Base-by-base conservation (phyloP, 2,888 invertebrate genomes). In the Chirona hameri region DNA sequence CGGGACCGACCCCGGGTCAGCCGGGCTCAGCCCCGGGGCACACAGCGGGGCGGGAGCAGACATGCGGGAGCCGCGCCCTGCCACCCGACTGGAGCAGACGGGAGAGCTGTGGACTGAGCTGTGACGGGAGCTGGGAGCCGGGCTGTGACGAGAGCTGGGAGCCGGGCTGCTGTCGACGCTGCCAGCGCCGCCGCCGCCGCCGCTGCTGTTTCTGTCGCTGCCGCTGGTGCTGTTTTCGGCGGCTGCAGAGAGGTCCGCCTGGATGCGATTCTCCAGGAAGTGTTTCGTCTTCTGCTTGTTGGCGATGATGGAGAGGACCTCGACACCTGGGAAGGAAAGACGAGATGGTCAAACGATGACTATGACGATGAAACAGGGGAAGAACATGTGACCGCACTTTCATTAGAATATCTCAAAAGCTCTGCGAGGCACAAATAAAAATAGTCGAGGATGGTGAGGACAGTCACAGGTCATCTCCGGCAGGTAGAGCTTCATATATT, bases 211-310 rank as follows among this genome's bases (percentile, higher is more conserved):
- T 12, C 39, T 39, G 39, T 39, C 39, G 52, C 52, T 52, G 52
- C 15, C 18, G 18, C 52, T 15, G 52, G 12, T 15, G 52, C 52
- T 52, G 52, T 12, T 52, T 12, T 52, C 52, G 15, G 48, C 48
- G 9, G 52, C 52, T 18, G 52, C 12, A 18, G 18, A 18, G 7
- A 52, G 52, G 15, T 76, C 76, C 7, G 76, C 76, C 76, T 76
- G 76, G 46, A 76, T 76, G 21, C 76, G 76, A 0, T 12, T 15
- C 46, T 39, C 76, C 76, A 76, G 76, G 39, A 76, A 76, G 10
- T 24, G 39, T 18, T 76, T 76, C 39, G 76, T 76, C 46, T 24
- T 39, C 46, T 76, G 39, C 76, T 76, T 76, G 46, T 76, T 76
- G 76, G 24, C 76, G 46, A 76, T 21, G 76, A 76, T 76, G 39